These are phyloP conservation scores for Melanostoma scalare DNA, from an alignment of 2,888 invertebrate genomes.

Conservation along the genomic window DNA sequence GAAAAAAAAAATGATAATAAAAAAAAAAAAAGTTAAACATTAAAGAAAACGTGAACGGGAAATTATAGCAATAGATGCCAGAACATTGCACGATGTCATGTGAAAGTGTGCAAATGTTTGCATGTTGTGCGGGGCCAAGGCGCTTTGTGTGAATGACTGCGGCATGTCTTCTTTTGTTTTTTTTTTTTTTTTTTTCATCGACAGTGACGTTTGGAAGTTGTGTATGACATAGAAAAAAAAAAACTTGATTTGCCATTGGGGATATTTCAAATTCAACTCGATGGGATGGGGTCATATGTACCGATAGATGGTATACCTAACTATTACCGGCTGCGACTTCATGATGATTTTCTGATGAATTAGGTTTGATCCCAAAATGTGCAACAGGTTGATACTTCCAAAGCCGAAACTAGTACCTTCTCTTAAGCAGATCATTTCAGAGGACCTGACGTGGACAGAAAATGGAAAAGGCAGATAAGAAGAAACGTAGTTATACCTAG, in stretches of 20 bases:
- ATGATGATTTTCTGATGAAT: too few relatives aligned
- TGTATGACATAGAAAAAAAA: conserved; percentile 22
- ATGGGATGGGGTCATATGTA: too few relatives aligned
- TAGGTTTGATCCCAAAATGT: too few relatives aligned
- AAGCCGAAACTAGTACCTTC: too few relatives aligned
- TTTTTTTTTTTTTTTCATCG: conserved; percentile 4
- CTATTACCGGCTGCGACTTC: too few relatives aligned
- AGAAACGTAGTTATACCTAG: too few relatives aligned
- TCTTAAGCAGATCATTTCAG: too few relatives aligned
- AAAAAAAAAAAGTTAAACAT: conserved; percentile 31
- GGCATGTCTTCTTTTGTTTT: conserved; percentile 20
- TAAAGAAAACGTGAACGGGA: conserved; percentile 67
- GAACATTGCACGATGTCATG: conserved; percentile 55
- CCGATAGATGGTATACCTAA: too few relatives aligned
- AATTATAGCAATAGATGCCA: conserved; percentile 61
- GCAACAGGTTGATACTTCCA: too few relatives aligned
- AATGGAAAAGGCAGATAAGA: too few relatives aligned
- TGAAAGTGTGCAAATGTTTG: conserved; percentile 61
- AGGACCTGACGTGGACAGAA: too few relatives aligned
- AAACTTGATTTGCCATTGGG: not conserved
- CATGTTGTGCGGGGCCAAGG: conserved; percentile 57
- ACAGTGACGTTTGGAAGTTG: conserved; percentile 53
- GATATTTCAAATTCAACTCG: not conserved
- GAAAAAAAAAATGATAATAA: conserved; percentile 25
- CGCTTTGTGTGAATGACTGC: conserved; percentile 36